Base-by-base conservation (phyloP, 1,140 invertebrate species). In the Bombus turneri region DNA sequence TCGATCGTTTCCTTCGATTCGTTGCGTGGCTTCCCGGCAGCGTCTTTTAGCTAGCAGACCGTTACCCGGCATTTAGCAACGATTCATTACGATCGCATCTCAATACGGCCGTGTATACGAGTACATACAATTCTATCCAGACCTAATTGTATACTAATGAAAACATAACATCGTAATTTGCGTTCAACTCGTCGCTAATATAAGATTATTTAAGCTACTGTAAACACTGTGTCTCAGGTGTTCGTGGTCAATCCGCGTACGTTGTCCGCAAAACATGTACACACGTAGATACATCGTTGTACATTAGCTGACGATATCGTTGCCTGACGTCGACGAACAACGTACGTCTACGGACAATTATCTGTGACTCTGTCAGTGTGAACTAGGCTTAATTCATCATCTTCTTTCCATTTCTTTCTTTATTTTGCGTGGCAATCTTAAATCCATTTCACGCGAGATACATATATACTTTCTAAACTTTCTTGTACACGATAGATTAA, bases 131-230 rank as follows among this genome's bases (percentile, higher is more conserved):
- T 25, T 74, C 34, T 74, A 34, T 43, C n/a, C n/a, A 12, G 12
- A 12, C 39, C 10, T 41, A 31, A 66, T 59, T 15, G 76, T 64
- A 43, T 34, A 28, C 79, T 25, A 81, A 72, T 57, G 66, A 81
- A 81, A 72, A 81, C 31, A 1, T 81, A 72, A 72, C 28, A 47
- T 18, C 28, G 22, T 15, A 39, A 71, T 31, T 22, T 53, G 47
- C 47, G 47, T 53, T 53, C 47, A 53, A 53, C 15, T 18, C 47
- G 47, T 53, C 18, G 47, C 47, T 53, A 0, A 6, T 8, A 53
- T 53, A 53, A 22, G 47, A 53, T 53, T 8, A 22, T 8, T 53
- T 22, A 18, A 53, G 47, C 22, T 79, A 15, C 34, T 31, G n/a
- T 25, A 37, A 18, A 10, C n/a, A 3, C 37, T 37, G 2, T 37